Conservation (phyloP, 2,797 vertebrate genomes). For the Pseudomugil tenellus region DNA sequence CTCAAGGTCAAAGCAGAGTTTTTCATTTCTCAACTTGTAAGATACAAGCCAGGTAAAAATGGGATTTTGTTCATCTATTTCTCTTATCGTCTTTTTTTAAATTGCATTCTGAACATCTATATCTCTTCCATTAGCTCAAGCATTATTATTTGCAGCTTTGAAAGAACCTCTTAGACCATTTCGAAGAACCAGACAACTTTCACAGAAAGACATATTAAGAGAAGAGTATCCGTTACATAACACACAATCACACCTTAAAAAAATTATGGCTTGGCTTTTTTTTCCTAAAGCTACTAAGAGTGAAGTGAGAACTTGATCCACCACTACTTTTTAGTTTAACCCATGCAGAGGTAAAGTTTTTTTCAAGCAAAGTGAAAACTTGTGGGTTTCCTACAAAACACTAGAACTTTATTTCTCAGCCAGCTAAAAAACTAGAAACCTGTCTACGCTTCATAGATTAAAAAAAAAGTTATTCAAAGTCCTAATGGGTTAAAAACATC, state of each 20-base stretch:
- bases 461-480: not conserved
- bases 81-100: not conserved
- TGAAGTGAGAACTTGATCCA: not conserved
- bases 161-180: not conserved
- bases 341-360: not conserved
- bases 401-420: not conserved
- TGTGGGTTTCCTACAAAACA: not conserved
- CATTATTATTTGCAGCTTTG: not conserved
- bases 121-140: not conserved
- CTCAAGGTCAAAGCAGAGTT: conserved; percentile 5
- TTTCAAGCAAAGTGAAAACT: not conserved
- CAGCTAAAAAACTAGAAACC: not conserved
- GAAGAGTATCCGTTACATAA: not conserved
- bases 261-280: not conserved
- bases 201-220: not conserved
- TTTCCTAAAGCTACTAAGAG: not conserved
- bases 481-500: not conserved
- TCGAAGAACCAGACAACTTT: not conserved
- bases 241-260: not conserved
- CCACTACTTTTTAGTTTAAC: not conserved
- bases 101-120: not conserved
- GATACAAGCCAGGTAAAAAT: not conserved
- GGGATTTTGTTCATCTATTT: not conserved
- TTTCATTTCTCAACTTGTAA: not conserved
- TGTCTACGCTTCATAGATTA: not conserved